phyloP scores from a whole-genome alignment of 2,113 vertebrate species.

The Sapayoa aenigma region DNA sequence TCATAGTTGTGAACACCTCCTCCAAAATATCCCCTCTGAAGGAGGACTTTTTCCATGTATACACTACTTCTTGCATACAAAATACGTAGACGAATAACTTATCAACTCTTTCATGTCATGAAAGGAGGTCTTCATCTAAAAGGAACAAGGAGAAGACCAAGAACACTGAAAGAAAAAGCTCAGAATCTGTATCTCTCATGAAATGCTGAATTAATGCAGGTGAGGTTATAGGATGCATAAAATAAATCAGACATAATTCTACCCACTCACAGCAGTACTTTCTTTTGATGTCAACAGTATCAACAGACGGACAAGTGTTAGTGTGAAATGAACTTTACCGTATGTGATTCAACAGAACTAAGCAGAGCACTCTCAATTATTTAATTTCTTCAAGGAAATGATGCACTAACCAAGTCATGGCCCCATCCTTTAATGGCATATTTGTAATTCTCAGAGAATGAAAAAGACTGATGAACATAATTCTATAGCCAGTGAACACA shows the following conservation, averaged over 20 bases:
- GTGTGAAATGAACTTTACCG: background rate
- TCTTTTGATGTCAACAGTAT: slow-evolving; percentile 10
- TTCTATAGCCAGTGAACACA: background rate
- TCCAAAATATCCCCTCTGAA: background rate
- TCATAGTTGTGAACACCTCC: background rate
- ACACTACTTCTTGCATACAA: background rate
- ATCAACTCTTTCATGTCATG: background rate
- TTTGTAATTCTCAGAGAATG: slow-evolving; percentile 7
- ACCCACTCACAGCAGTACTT: background rate
- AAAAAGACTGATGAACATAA: slow-evolving; percentile 11
- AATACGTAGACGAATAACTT: slow-evolving; percentile 17
- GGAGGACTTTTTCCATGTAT: background rate
- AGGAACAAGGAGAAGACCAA: background rate
- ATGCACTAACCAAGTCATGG: slow-evolving; percentile 36
- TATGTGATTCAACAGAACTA: background rate
- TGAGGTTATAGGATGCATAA: background rate
- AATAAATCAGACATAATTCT: background rate
- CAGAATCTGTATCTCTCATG: background rate
- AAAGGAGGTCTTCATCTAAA: background rate
- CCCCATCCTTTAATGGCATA: slow-evolving; percentile 10
- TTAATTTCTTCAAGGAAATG: slow-evolving; percentile 58
- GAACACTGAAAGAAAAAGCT: background rate
- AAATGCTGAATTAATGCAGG: slow-evolving; percentile 1
- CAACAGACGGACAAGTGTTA: background rate
- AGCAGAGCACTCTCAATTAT: slow-evolving; percentile 22